A percentile compares a stretch with the other conserved stretches of the same genome.
Conservation (phyloP, 30 jellyfish, hydroid and myxozoan genomes). For the Pseudorhiza aurosa region DNA sequence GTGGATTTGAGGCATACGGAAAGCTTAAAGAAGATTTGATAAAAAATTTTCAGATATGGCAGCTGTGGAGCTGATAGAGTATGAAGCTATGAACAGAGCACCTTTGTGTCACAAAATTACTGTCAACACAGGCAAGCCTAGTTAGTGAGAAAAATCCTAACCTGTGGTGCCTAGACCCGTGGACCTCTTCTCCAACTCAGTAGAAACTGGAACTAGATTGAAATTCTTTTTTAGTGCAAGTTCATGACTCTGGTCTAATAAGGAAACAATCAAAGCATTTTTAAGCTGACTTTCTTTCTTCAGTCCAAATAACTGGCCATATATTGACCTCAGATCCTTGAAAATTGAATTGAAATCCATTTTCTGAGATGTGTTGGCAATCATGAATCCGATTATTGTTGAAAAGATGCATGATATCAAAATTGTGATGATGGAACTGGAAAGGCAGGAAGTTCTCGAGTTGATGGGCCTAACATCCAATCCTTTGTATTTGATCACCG, state of each 20-base stretch:
- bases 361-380: constrained; percentile 50
- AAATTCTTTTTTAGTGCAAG: constrained; percentile 34
- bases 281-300: neutral
- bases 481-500: neutral
- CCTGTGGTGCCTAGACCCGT: constrained; percentile 45
- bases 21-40: too few species aligned
- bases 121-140: too few species aligned
- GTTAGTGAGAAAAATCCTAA: constrained; percentile 11
- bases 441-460: constrained; percentile 14
- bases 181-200: constrained; percentile 8
- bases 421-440: constrained; percentile 14
- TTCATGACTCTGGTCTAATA: constrained; percentile 34
- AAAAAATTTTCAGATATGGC: too few species aligned
- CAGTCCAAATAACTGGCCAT: constrained; percentile 25
- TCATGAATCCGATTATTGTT: constrained; percentile 41
- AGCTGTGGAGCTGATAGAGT: too few species aligned
- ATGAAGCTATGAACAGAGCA: too few species aligned
- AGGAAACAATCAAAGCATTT: constrained; percentile 43
- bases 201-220: constrained; percentile 26
- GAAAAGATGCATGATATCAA: constrained; percentile 41
- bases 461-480: neutral
- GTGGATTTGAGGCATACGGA: too few species aligned
- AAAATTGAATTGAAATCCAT: constrained; percentile 17
- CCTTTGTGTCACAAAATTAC: too few species aligned
- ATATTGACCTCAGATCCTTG: neutral